Conservation (phyloP, 2,113 vertebrate species). For the Heterochromis multidens region DNA sequence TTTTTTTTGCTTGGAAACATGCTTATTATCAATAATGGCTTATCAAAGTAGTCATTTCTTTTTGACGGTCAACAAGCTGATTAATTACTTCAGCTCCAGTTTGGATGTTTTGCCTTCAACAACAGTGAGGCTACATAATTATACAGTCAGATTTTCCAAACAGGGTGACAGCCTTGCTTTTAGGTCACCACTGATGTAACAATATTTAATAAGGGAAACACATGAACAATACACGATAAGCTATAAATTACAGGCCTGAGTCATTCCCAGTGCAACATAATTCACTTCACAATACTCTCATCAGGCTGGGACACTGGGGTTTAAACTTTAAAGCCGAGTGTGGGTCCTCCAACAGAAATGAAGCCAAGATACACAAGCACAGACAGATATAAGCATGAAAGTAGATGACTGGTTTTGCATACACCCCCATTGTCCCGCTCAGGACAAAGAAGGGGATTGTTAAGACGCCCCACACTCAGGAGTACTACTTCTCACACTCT, state of each 20-base stretch:
- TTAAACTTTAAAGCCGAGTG: constrained; percentile 18
- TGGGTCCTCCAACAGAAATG: background rate
- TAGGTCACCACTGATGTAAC: background rate
- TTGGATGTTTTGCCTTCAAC: background rate
- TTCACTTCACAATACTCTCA: background rate
- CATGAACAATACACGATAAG: background rate
- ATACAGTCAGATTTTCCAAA: background rate
- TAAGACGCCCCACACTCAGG: constrained; percentile 14
- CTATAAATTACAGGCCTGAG: background rate
- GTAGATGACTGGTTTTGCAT: constrained; percentile 10
- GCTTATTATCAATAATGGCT: background rate
- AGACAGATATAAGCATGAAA: background rate
- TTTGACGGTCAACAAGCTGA: background rate
- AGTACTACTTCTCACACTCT: constrained; percentile 30
- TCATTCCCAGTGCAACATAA: background rate
- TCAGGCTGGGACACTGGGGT: background rate
- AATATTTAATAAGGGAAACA: constrained; percentile 1
- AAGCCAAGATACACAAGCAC: background rate
- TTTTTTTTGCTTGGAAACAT: background rate
- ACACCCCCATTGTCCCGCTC: constrained; percentile 3
- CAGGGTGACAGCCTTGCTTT: background rate
- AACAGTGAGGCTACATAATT: background rate
- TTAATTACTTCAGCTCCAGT: background rate
- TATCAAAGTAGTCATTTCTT: background rate
- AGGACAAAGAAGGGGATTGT: constrained; percentile 55